Evolutionary conservation across 2,888 invertebrate genomes (phyloP).

Genomic region (Eupithecia abbreviata): DNA sequence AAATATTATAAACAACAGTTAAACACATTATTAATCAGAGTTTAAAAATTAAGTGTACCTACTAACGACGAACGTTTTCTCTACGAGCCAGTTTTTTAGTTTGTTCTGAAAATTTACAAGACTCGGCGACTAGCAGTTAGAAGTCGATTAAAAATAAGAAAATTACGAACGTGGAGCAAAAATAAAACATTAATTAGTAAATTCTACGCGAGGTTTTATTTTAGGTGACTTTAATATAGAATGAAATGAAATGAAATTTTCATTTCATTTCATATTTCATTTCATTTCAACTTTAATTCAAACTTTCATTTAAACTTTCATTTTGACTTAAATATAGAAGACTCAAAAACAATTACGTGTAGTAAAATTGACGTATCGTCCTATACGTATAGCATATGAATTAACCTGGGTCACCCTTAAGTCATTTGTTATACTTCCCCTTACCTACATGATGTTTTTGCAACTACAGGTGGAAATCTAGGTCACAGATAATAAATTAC

Average conservation of each 20-base stretch:
- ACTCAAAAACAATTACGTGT: neutral
- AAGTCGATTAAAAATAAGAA: neutral
- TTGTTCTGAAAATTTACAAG: too few relatives aligned
- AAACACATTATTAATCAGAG: too few relatives aligned
- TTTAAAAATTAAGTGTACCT: too few relatives aligned
- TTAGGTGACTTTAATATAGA: too few relatives aligned
- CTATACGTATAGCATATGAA: neutral
- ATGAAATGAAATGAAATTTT: too few relatives aligned
- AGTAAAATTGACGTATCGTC: neutral
- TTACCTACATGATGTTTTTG: conserved; percentile 3
- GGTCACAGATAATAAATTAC: neutral
- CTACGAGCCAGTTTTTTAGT: too few relatives aligned
- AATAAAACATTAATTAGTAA: neutral
- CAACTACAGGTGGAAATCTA: neutral
- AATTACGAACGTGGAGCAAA: neutral
- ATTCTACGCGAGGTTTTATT: neutral
- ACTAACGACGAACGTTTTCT: too few relatives aligned
- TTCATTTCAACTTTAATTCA: too few relatives aligned
- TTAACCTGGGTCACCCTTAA: neutral
- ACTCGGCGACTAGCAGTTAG: neutral
- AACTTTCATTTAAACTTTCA: too few relatives aligned
- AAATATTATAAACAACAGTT: too few relatives aligned
- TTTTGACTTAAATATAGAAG: too few relatives aligned
- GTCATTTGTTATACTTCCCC: neutral
- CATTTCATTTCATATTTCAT: too few relatives aligned